Conservation (phyloP, 2,888 invertebrate species). For the Drosophila subquinaria region DNA sequence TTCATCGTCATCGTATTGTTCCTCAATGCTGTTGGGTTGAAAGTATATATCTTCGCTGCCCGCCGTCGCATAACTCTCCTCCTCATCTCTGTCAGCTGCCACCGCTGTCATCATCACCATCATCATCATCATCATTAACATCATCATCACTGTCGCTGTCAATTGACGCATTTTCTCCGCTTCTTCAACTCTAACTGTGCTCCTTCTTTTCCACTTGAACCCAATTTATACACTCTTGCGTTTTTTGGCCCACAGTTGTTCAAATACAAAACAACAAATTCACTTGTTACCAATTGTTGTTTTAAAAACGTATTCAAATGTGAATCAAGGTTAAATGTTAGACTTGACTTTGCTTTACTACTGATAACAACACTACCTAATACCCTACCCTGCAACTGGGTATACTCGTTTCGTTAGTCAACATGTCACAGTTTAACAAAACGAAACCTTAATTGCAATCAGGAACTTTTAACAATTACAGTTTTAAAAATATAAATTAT, state of each 20-base stretch:
- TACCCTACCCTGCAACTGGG: not conserved
- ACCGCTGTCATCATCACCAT: conserved; percentile 2
- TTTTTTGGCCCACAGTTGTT: conserved; percentile 36
- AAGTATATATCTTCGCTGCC: conserved; percentile 43
- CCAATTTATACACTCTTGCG: conserved; percentile 35
- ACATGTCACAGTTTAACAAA: not conserved
- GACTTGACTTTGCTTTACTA: conserved; percentile 3
- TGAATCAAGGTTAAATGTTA: conserved; percentile 62
- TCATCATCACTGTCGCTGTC: conserved; percentile 18
- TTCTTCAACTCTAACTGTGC: conserved; percentile 20
- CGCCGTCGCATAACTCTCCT: conserved; percentile 9
- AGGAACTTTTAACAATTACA: too few relatives aligned
- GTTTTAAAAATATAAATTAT: too few relatives aligned
- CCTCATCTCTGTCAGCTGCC: not conserved
- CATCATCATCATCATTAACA: not conserved
- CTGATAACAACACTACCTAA: not conserved
- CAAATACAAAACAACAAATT: conserved; percentile 33
- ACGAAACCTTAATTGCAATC: too few relatives aligned
- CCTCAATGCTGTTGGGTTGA: conserved; percentile 7
- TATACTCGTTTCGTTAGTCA: not conserved
- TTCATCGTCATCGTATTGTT: conserved; percentile 3
- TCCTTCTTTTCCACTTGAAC: not conserved
- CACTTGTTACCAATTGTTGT: conserved; percentile 20
- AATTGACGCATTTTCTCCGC: conserved; percentile 31
- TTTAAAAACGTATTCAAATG: conserved; percentile 55